Percentiles rank a stretch among this genome's conserved stretches.
phyloP scores from a whole-genome alignment of 2,888 invertebrate genomes.

The Tachina lurida region DNA sequence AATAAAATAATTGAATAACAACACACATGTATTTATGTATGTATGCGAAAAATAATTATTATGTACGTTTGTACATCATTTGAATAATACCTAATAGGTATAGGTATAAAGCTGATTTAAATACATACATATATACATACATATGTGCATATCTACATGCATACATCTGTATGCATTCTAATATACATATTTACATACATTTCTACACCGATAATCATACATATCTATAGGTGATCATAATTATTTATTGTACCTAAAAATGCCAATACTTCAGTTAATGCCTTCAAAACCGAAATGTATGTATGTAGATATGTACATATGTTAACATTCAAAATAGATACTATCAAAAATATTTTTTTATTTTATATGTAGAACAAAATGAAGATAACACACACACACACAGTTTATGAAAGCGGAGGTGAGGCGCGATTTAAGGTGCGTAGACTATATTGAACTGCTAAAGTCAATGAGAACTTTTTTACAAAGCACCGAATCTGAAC shows the following conservation, averaged over 20 bases:
- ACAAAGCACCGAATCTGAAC: slow-evolving; percentile 68
- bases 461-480: slow-evolving; percentile 74
- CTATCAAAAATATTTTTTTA: slow-evolving; percentile 72
- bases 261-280: slow-evolving; percentile 39
- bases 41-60: background rate
- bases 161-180: too few species aligned
- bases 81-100: background rate
- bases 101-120: background rate
- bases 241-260: slow-evolving; percentile 38
- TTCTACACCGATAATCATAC: too few species aligned
- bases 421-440: slow-evolving; percentile 77
- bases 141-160: too few species aligned
- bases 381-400: slow-evolving; percentile 61
- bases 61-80: slow-evolving; percentile 59
- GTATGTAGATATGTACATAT: slow-evolving; percentile 47
- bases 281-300: slow-evolving; percentile 49
- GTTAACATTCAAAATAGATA: slow-evolving; percentile 62
- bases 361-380: slow-evolving; percentile 55
- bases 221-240: background rate
- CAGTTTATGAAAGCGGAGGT: slow-evolving; percentile 79
- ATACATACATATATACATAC: background rate
- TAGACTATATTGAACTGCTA: slow-evolving; percentile 77
- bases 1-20: too few species aligned
- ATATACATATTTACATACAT: too few species aligned
- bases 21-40: background rate